A percentile compares a stretch with the other conserved stretches of the same genome.
Evolutionary conservation across 1,140 invertebrate genomes (phyloP).

Genomic region (Drosophila sp.): DNA sequence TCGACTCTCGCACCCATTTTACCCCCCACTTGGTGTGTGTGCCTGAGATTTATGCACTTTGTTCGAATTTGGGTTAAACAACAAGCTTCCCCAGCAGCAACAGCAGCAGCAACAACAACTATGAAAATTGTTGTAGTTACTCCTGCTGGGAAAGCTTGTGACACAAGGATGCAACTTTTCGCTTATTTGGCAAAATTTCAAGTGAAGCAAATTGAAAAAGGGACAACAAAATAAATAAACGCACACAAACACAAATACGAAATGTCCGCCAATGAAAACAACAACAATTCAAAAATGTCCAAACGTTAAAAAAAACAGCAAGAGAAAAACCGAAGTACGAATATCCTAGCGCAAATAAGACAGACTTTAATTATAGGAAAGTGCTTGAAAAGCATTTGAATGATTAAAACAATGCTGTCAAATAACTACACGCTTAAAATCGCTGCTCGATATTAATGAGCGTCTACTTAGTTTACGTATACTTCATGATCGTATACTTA

Average conservation of each 20-base stretch:
- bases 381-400: too few species aligned
- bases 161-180: constrained; percentile 63
- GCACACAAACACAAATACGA: constrained; percentile 31
- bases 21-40: constrained; percentile 1
- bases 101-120: constrained; percentile 9
- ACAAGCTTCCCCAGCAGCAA: constrained; percentile 40
- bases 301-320: background rate
- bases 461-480: constrained; percentile 4
- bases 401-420: too few species aligned
- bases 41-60: constrained; percentile 67
- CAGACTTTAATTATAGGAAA: too few species aligned
- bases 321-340: background rate
- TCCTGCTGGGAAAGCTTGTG: background rate
- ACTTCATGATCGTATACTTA: too few species aligned
- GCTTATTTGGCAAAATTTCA: constrained; percentile 80
- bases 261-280: constrained; percentile 13
- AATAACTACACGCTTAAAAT: too few species aligned
- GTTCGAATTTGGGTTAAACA: constrained; percentile 65
- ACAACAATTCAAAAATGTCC: constrained; percentile 17
- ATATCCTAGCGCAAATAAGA: constrained; percentile 6
- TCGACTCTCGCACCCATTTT: background rate
- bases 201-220: constrained; percentile 69
- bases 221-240: constrained; percentile 64
- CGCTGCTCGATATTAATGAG: background rate
- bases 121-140: background rate